Evolutionary conservation across 2,113 vertebrate species (phyloP).

Genomic region (Pandion haliaetus): DNA sequence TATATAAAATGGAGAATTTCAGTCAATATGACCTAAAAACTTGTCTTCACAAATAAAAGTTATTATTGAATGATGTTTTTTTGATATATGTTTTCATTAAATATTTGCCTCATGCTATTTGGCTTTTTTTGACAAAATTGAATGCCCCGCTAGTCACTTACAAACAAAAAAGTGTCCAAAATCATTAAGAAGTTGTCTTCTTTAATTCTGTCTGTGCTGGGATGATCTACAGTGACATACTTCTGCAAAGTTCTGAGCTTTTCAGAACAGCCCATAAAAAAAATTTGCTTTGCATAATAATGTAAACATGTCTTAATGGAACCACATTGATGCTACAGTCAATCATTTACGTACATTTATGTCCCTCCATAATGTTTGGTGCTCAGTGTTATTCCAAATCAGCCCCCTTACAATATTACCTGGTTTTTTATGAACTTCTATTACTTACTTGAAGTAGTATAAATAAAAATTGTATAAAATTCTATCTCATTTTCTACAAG

Average conservation of each 20-base stretch:
- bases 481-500: neutral
- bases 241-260: neutral
- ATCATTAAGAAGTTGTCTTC: neutral
- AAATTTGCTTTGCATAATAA: neutral
- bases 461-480: neutral
- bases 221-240: neutral
- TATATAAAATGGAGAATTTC: neutral
- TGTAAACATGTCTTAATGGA: neutral
- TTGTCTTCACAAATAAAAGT: neutral
- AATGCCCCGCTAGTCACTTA: neutral
- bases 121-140: neutral
- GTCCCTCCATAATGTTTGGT: neutral
- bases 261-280: neutral
- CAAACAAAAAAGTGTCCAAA: neutral
- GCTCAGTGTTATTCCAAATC: neutral
- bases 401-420: accelerated
- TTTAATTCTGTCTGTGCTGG: neutral
- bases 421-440: neutral
- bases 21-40: neutral
- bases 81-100: neutral
- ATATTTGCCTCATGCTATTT: neutral
- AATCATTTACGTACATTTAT: neutral
- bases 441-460: neutral
- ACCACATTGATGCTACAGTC: neutral
- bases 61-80: neutral